Evolutionary conservation across 2,113 vertebrate genomes (phyloP), one percentile per base, ranked within the genome.

Genomic region (Chionomys nivalis): DNA sequence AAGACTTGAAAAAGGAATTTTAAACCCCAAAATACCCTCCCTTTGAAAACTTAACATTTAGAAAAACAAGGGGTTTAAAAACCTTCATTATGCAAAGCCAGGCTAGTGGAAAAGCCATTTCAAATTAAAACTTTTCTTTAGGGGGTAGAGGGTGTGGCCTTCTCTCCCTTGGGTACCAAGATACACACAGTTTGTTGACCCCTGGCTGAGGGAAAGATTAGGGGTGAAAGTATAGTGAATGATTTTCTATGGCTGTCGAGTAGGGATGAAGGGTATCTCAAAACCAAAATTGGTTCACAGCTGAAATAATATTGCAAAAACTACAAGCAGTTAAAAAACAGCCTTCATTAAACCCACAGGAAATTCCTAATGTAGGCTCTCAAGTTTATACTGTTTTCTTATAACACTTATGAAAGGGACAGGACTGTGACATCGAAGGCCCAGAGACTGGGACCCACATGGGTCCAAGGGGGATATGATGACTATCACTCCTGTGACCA

Each of bases 241-340:
- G 31, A 65, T 63, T 89, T 76, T 70, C 42, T 68, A 39, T 0
- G 12, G 55, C 55, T 47, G 14, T 36, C 26, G 58, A 0, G 11
- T 47, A 33, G 63, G 42, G 76, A 66, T 23, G 42, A 44, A 87
- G 83, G 72, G 55, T 36, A 24, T 70, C 91, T 89, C 68, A 6
- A 3, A 91, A 73, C 58, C 52, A 33, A 83, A 90, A 85, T 17
- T 66, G n/a, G 13, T 78, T 73, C 11, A 0, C 97, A 96, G 97
- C 97, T 96, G 96, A 93, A 96, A 97, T 93, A 97, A 96, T 79
- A 97, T 26, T 72, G 55, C 88, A 44, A 75, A 28, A 68, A 65
- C 87, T 75, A 26, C 52, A 44, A 70, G 75, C 68, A 82, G 87
- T 94, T 70, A 83, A 72, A 87, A 89, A 24, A 33, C 63, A 49